Percentiles rank a stretch among this genome's conserved stretches.
These are phyloP conservation scores for Apistogramma diplotaenia DNA, from an alignment of 2,113 vertebrate species.

Conservation along the genomic window DNA sequence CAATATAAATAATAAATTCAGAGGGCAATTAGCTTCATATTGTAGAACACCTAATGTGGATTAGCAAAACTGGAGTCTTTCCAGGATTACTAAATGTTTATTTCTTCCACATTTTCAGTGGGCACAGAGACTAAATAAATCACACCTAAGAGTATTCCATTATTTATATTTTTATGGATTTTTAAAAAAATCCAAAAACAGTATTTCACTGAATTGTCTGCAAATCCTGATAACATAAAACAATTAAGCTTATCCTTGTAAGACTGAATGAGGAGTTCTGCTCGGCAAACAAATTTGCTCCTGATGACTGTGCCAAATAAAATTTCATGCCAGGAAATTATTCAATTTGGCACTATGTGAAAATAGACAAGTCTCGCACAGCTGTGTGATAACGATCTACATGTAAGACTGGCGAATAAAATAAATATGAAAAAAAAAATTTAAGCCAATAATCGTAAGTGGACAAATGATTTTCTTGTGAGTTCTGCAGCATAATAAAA, in stretches of 20 bases:
- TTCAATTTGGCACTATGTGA: neutral
- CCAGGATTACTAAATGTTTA: neutral
- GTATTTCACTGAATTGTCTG: neutral
- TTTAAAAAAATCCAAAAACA: neutral
- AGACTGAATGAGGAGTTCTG: conserved; percentile 1
- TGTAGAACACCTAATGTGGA: neutral
- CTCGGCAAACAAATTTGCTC: neutral
- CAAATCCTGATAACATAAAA: neutral
- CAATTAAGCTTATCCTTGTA: neutral
- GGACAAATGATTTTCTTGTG: neutral
- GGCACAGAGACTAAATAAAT: neutral
- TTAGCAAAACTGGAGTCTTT: neutral
- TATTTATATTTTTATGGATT: neutral
- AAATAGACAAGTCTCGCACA: neutral
- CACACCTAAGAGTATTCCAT: neutral
- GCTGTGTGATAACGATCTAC: neutral
- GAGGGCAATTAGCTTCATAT: conserved; percentile 20
- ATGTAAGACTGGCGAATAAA: neutral
- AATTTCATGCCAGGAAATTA: conserved; percentile 6
- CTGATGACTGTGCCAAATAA: conserved; percentile 6
- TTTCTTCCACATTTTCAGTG: neutral
- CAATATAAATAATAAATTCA: neutral
- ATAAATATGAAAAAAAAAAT: neutral
- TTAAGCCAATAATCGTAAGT: neutral
- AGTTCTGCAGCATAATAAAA: neutral